Base-by-base conservation (phyloP, 2,888 invertebrate genomes). In the Dicyrtoma fusca region DNA sequence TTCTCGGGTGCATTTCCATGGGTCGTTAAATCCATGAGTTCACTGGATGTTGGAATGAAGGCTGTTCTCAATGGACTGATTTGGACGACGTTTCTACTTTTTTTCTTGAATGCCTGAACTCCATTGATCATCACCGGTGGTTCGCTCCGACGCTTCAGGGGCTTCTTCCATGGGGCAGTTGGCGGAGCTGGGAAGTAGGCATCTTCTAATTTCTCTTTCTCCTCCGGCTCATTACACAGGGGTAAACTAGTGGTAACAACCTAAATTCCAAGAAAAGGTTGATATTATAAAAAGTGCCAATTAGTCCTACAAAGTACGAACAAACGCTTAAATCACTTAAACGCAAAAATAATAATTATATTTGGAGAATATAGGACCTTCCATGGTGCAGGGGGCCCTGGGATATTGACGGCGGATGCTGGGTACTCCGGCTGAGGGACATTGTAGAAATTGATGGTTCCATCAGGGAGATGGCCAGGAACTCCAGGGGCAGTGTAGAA, bases 31-130 rank as follows among this genome's bases (percentile, higher is more conserved):
- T 47, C 19, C 21, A 23, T 44, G 3, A 69, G 45, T 45, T 69
- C 69, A 25, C 17, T 55, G 10, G 42, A 11, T 10, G 69, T 55
- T 6, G 69, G 69, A 34, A 45, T 57, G 25, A 69, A 69, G 11
- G 69, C 69, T 4, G 59, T 59, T 42, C 69, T 5, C 1, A 69
- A n/a, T 11, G 69, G 69, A 57, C 69, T 61, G 19, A 61, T 61
- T 19, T 61, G 61, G 42, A 61, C 17, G 1, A 34, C 42, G 26
- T 34, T 14, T 11, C 61, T 61, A 13, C 42, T 61, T 34, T 34
- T 34, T 61, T 61, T 61, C 17, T 61, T 61, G 42, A 61, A 61
- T 61, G 61, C 61, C 11, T 34, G 34, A 1, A 61, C 42, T 13
- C 61, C 61, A 17, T 61, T 61, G 17, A 61, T 61, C 61, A 61